Evolutionary conservation across 2,797 vertebrate species (phyloP), one percentile per base, ranked within the genome.

Genomic region (Chloroceryle inda): DNA sequence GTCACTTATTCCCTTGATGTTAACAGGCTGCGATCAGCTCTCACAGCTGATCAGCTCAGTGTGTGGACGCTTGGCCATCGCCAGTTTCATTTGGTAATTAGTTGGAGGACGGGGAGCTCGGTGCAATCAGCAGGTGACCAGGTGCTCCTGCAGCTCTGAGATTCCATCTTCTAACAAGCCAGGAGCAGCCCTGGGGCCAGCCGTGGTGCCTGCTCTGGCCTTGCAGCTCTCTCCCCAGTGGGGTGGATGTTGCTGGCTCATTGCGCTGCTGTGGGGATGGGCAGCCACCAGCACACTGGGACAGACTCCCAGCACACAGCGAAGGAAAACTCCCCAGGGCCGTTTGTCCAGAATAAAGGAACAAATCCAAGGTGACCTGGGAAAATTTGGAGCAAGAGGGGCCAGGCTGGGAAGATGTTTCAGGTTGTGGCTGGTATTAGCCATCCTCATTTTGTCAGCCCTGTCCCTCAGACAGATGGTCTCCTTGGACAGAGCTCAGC

Each of bases 51-150:
- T 50, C 49, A 50, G 49, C 58, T 59, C 62, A 8, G 16, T 0
- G 0, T 29, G 71, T 0, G 40, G 9, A 21, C 0, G 0, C 37
- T 29, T 50, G 0, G 0, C 50, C 3, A 2, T 19, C 1, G 1
- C 17, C 11, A 14, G 29, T 42, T 83, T 85, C 1, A 2, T 38
- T 17, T 35, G 42, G 38, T 55, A 69, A 92, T 75, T 40, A 93
- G 53, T 19, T 22, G 18, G 84, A 35, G 52, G 40, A 37, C 1
- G 1, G 63, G 53, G 82, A 79, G 26, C 5, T 15, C 4, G n/a
- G 19, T 42, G 75, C 55, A 24, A 19, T 31, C 56, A 67, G 47
- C 1, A 6, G 35, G 10, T 0, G 5, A 56, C 61, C 33, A 4
- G 76, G 49, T 0, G 0, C 64, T 88, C 17, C 5, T 0, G 1